Evolutionary conservation across 2,888 invertebrate genomes (phyloP).

Genomic region (Dicyrtoma fusca): DNA sequence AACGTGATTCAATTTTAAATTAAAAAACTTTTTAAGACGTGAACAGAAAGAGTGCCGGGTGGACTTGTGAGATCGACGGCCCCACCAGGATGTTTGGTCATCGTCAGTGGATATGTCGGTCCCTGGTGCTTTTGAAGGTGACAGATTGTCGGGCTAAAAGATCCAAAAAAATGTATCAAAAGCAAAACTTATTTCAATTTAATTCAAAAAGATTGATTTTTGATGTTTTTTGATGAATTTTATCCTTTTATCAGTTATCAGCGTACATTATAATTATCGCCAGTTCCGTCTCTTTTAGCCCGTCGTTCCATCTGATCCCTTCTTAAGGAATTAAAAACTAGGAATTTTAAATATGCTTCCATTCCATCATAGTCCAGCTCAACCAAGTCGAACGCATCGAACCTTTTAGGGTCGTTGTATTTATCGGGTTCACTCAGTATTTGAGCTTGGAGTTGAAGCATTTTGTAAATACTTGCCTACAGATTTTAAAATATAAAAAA

Average conservation of each 20-base stretch:
- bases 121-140: too few species aligned
- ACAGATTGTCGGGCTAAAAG: too few species aligned
- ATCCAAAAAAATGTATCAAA: too few species aligned
- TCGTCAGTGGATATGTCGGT: too few species aligned
- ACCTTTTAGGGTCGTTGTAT: conserved; percentile 34
- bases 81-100: too few species aligned
- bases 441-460: conserved; percentile 18
- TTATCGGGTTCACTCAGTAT: conserved; percentile 5
- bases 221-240: too few species aligned
- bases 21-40: not conserved
- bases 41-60: too few species aligned
- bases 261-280: not conserved
- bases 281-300: not conserved
- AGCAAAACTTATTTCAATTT: too few species aligned
- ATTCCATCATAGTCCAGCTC: conserved; percentile 22
- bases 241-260: not conserved
- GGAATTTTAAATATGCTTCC: conserved; percentile 17
- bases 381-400: conserved; percentile 27
- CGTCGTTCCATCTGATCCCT: conserved; percentile 9
- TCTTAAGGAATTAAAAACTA: conserved; percentile 5
- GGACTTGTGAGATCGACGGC: too few species aligned
- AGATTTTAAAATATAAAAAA: too few species aligned
- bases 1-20: not conserved
- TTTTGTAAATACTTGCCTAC: conserved; percentile 22
- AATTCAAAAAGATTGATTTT: too few species aligned